These are phyloP conservation scores for Bovichtus variegatus DNA, from an alignment of 2,797 vertebrate genomes.

Conservation along the genomic window DNA sequence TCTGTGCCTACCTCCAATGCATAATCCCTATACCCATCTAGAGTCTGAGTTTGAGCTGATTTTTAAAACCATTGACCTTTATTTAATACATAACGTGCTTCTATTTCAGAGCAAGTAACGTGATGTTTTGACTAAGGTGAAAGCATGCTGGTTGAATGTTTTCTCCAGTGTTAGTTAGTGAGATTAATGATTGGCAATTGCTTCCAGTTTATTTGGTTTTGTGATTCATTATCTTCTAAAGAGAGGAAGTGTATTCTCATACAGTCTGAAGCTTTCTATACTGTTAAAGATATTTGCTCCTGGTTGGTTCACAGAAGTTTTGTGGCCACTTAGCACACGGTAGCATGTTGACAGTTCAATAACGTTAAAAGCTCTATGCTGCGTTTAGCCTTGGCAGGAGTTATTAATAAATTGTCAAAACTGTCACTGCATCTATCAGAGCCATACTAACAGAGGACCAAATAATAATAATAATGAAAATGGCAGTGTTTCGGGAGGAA, in stretches of 20 bases:
- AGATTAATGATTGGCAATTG: not conserved
- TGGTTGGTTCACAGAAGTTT: not conserved
- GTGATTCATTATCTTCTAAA: not conserved
- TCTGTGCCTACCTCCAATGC: not conserved
- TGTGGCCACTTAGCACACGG: slow-evolving; percentile 17
- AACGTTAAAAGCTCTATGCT: slow-evolving; percentile 56
- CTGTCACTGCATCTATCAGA: slow-evolving; percentile 6
- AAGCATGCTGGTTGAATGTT: not conserved
- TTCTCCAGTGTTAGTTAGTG: not conserved
- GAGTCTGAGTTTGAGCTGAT: not conserved
- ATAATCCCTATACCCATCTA: not conserved
- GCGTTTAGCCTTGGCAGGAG: slow-evolving; percentile 28
- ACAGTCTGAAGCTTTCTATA: not conserved
- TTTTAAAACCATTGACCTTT: not conserved
- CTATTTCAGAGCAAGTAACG: not conserved
- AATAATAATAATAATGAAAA: not conserved
- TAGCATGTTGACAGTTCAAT: slow-evolving; percentile 40
- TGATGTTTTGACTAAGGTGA: not conserved
- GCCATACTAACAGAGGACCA: not conserved
- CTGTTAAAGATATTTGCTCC: not conserved
- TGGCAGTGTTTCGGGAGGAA: too few species aligned
- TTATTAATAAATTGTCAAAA: not conserved
- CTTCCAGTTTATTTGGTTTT: not conserved
- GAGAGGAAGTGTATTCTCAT: not conserved
- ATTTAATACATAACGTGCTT: not conserved